Evolutionary conservation across 64 coral and sea anemone species (phyloP).

Genomic region (Stylophora pistillata): DNA sequence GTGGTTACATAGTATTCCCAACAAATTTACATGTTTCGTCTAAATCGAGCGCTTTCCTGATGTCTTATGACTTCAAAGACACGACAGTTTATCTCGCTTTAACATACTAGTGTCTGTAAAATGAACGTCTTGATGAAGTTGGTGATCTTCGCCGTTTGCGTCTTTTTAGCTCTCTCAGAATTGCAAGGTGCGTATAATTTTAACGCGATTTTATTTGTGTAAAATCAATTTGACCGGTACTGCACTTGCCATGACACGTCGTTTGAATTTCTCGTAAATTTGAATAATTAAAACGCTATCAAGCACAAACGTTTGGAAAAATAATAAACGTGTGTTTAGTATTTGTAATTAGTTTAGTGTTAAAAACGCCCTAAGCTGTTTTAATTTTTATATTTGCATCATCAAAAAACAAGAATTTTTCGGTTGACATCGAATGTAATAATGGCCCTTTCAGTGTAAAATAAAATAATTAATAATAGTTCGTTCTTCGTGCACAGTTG

Average conservation of each 20-base stretch:
- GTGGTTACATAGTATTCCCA: slow-evolving; percentile 42
- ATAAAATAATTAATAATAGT: too few species aligned
- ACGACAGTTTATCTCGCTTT: background rate
- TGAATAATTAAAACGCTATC: background rate
- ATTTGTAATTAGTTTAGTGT: too few species aligned
- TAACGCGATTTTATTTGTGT: background rate
- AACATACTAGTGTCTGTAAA: background rate
- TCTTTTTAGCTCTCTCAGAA: background rate
- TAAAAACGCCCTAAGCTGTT: too few species aligned
- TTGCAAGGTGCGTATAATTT: too few species aligned
- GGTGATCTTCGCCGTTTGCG: background rate
- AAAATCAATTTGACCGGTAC: background rate
- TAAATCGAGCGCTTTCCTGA: slow-evolving; percentile 12
- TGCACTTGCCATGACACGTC: background rate
- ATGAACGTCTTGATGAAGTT: background rate
- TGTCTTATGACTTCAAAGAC: background rate
- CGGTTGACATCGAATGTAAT: too few species aligned
- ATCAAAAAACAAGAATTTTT: too few species aligned
- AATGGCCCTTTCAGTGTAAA: too few species aligned
- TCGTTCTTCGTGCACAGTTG: too few species aligned
- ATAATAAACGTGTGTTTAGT: background rate
- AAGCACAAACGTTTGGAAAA: background rate
- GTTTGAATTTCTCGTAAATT: background rate
- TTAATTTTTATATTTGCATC: too few species aligned
- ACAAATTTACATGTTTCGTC: background rate